Conservation (phyloP, 30 jellyfish, hydroid and myxozoan genomes). For the Hydractinia symbiolongicarpus region DNA sequence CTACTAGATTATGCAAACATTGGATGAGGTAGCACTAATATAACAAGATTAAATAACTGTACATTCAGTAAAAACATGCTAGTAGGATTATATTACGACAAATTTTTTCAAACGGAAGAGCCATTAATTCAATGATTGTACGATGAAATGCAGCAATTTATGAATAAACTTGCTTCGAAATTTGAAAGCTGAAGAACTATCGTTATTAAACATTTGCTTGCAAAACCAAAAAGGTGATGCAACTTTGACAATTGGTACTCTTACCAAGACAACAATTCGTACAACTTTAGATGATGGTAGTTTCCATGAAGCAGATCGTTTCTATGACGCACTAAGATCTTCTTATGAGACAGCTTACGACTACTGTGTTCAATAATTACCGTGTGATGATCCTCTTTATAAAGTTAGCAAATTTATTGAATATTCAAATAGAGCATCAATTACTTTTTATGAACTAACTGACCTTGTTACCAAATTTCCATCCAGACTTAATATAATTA, state of each 20-base stretch:
- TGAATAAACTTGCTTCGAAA: conserved; percentile 39
- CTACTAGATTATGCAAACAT: too few relatives aligned
- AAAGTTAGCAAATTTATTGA: conserved; percentile 8
- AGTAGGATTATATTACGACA: too few relatives aligned
- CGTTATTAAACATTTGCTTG: conserved; percentile 35
- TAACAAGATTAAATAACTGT: too few relatives aligned
- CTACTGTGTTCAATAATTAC: conserved; percentile 38
- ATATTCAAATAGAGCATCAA: too few relatives aligned
- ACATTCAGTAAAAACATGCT: too few relatives aligned
- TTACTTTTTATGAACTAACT: too few relatives aligned
- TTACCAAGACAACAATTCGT: conserved; percentile 39
- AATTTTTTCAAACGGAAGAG: conserved; percentile 52
- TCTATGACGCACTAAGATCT: conserved; percentile 37
- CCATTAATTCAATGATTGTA: conserved; percentile 43
- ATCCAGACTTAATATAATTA: too few relatives aligned
- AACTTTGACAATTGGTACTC: conserved; percentile 14
- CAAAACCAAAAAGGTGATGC: conserved; percentile 44
- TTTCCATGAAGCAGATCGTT: conserved; percentile 25
- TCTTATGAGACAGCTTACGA: conserved; percentile 38
- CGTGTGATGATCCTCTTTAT: conserved; percentile 36
- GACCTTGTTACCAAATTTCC: too few relatives aligned
- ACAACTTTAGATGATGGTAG: conserved; percentile 33
- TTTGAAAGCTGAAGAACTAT: conserved; percentile 30
- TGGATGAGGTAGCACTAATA: too few relatives aligned
- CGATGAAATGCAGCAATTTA: conserved; percentile 36